phyloP scores from a whole-genome alignment of 2,113 vertebrate genomes.

The Sebastes fasciatus region DNA sequence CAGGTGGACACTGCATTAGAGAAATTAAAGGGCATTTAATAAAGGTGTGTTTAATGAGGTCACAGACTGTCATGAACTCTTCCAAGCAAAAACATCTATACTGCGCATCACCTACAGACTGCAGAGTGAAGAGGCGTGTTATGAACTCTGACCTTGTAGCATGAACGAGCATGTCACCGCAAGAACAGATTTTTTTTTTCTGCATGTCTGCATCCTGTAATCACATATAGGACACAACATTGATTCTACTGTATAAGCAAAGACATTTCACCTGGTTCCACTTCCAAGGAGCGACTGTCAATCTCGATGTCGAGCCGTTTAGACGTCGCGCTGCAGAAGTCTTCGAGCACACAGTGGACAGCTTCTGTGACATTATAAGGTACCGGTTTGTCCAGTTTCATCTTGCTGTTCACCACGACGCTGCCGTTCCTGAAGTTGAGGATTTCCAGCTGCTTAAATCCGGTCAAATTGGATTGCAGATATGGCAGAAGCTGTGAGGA shows the following conservation, averaged over 20 bases:
- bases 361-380: constrained; percentile 91
- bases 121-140: background rate
- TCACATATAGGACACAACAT: background rate
- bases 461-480: constrained; percentile 92
- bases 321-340: constrained; percentile 88
- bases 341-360: constrained; percentile 89
- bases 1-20: no score
- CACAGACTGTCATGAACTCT: constrained; percentile 18
- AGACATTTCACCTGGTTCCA: constrained; percentile 89
- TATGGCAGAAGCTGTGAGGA: constrained; percentile 91
- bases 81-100: constrained; percentile 18
- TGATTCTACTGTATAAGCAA: background rate
- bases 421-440: constrained; percentile 95
- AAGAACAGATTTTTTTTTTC: background rate
- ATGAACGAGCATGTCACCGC: constrained; percentile 18
- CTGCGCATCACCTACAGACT: background rate
- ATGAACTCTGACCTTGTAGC: constrained; percentile 45
- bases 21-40: constrained; percentile 53
- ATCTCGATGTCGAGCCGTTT: constrained; percentile 89
- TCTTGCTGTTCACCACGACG: constrained; percentile 93
- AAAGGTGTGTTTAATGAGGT: constrained; percentile 45
- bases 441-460: constrained; percentile 95
- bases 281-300: constrained; percentile 90
- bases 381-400: constrained; percentile 90
- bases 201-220: constrained; percentile 4